Evolutionary conservation across 2,113 vertebrate genomes (phyloP).

Genomic region (Oreochromis aureus): DNA sequence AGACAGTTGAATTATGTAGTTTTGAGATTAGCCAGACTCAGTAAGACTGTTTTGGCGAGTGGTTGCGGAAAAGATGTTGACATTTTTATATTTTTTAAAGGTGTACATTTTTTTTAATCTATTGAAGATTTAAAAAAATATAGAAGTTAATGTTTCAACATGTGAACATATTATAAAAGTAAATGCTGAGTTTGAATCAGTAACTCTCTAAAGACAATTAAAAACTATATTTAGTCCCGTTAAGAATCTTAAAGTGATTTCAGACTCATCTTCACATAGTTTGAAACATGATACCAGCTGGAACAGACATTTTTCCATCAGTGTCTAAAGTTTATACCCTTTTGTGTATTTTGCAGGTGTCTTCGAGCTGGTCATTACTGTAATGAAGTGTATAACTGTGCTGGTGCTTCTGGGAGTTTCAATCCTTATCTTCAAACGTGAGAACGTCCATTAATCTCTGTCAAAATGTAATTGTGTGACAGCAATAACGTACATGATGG

Average conservation of each 20-base stretch:
- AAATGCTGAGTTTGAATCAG: rapidly evolving
- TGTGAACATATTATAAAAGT: background rate
- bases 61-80: background rate
- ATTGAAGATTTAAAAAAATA: rapidly evolving
- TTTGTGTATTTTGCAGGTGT: background rate
- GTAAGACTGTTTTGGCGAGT: background rate
- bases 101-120: background rate
- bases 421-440: background rate
- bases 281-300: background rate
- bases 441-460: background rate
- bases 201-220: background rate
- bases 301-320: rapidly evolving
- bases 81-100: background rate
- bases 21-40: background rate
- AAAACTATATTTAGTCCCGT: background rate
- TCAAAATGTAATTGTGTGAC: background rate
- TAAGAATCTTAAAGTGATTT: background rate
- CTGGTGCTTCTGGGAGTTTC: background rate
- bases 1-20: rapidly evolving
- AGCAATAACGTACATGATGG: background rate
- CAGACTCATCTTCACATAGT: background rate
- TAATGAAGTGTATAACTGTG: background rate
- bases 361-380: rapidly evolving
- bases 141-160: background rate
- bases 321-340: background rate